phyloP scores from a whole-genome alignment of 1,140 invertebrate genomes.

The Drosophila tsacasi region DNA sequence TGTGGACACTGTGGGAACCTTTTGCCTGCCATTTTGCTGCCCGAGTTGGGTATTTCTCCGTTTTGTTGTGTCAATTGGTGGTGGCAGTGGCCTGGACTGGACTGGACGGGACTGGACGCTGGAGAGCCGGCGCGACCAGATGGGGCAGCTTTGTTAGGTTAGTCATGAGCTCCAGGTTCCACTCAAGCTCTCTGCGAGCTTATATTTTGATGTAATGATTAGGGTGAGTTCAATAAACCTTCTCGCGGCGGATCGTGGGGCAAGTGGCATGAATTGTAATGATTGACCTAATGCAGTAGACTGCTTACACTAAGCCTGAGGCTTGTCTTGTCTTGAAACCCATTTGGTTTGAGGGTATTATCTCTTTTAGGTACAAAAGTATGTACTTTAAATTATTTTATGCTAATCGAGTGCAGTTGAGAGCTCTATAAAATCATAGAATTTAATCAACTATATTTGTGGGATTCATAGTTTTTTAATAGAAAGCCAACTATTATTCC shows the following conservation, averaged over 20 bases:
- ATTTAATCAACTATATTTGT: no score
- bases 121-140: conserved; percentile 29
- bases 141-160: conserved; percentile 41
- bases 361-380: no score
- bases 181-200: conserved; percentile 9
- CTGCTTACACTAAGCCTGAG: not conserved
- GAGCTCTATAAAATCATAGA: no score
- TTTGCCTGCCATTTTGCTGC: conserved; percentile 41
- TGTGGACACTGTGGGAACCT: conserved; percentile 58
- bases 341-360: no score
- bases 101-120: conserved; percentile 20
- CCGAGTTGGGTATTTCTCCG: conserved; percentile 51
- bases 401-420: no score
- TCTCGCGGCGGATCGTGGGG: not conserved
- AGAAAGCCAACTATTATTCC: not conserved
- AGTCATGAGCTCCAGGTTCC: conserved; percentile 37
- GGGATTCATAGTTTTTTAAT: not conserved
- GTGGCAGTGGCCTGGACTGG: conserved; percentile 1
- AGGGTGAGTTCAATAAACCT: conserved; percentile 19
- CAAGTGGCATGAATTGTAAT: conserved; percentile 18
- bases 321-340: not conserved
- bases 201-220: conserved; percentile 63
- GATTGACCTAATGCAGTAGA: conserved; percentile 9
- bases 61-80: conserved; percentile 61
- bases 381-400: no score